These are phyloP conservation scores for Galerucella nymphaeae DNA, from an alignment of 2,888 invertebrate species.

Conservation along the genomic window DNA sequence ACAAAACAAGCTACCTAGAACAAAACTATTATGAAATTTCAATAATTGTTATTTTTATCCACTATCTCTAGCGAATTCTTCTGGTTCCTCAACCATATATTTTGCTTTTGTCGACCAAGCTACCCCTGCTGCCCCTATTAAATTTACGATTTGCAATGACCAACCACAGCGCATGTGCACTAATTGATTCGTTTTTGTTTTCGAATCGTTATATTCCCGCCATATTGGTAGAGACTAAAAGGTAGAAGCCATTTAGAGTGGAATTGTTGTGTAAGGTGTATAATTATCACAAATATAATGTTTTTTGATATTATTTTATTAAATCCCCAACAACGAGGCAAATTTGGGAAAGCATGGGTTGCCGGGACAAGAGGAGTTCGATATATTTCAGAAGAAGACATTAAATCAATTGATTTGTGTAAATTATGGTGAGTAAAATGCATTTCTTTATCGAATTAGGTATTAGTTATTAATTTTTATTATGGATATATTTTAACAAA, in stretches of 20 bases:
- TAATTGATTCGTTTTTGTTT: not conserved
- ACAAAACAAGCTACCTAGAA: too few species aligned
- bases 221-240: not conserved
- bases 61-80: too few species aligned
- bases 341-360: conserved; percentile 39
- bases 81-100: too few species aligned
- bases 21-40: too few species aligned
- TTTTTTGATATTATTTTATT: conserved; percentile 40
- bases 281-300: conserved; percentile 28
- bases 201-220: not conserved
- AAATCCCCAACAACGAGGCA: conserved; percentile 35
- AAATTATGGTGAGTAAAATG: conserved; percentile 34
- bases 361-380: conserved; percentile 39
- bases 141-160: too few species aligned
- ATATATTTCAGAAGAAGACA: conserved; percentile 28
- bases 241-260: too few species aligned
- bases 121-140: too few species aligned
- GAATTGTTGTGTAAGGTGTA: not conserved
- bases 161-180: not conserved
- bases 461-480: not conserved
- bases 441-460: not conserved
- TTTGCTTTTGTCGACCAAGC: too few species aligned
- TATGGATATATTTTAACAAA: not conserved
- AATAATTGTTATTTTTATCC: too few species aligned
- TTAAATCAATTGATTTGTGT: conserved; percentile 27